Conservation (phyloP, 2,797 vertebrate genomes). For the Tokudaia muenninki region DNA sequence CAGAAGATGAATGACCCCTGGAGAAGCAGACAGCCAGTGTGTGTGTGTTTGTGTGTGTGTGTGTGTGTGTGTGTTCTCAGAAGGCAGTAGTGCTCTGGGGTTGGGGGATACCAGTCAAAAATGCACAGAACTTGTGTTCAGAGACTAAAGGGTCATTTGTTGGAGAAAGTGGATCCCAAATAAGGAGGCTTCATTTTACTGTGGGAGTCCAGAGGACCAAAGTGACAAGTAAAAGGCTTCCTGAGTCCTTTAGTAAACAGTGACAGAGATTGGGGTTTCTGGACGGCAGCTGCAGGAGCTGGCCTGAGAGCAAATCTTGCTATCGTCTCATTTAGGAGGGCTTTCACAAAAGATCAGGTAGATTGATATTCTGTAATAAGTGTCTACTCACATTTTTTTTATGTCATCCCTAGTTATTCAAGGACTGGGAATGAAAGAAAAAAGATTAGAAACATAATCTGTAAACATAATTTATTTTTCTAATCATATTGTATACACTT, state of each 20-base stretch:
- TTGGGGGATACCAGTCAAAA: neutral
- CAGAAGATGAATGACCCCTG: neutral
- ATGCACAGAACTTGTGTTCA: neutral
- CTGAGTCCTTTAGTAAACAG: neutral
- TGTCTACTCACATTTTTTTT: neutral
- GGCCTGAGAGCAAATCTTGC: rapidly evolving
- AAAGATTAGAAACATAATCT: neutral
- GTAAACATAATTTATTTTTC: neutral
- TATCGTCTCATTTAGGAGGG: neutral
- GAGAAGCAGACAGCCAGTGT: neutral
- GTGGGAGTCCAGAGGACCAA: neutral
- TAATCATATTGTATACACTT: neutral
- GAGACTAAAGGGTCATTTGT: neutral
- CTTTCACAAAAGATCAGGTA: neutral
- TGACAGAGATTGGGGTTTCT: neutral
- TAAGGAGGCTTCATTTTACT: neutral
- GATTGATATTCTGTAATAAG: neutral
- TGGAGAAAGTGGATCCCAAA: neutral
- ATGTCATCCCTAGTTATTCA: neutral
- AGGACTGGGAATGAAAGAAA: neutral
- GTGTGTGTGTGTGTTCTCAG: neutral
- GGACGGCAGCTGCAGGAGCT: neutral
- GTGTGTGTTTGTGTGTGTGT: neutral
- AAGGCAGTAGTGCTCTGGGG: neutral
- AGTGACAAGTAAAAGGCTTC: too few relatives aligned